Evolutionary conservation across 2,888 invertebrate species (phyloP).

Genomic region (Torymus aiolomorphi): DNA sequence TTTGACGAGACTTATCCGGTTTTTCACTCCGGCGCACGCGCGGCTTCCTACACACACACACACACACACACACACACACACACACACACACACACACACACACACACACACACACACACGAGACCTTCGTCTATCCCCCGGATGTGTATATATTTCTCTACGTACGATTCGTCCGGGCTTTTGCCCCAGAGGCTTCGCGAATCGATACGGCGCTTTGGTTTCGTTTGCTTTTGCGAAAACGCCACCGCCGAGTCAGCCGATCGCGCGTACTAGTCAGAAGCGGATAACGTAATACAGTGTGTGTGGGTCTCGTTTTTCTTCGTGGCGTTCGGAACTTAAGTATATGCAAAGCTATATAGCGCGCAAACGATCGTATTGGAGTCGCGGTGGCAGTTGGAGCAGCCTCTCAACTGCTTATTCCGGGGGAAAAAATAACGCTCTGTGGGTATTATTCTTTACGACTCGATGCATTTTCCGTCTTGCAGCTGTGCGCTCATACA

Average conservation of each 20-base stretch:
- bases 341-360: too few species aligned
- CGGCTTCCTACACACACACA: neutral
- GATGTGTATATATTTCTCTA: too few species aligned
- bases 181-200: conserved; percentile 46
- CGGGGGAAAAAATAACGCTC: neutral
- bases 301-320: neutral
- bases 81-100: neutral
- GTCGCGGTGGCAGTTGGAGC: neutral
- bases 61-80: neutral
- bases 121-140: too few species aligned
- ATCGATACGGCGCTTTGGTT: conserved; percentile 42
- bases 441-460: neutral
- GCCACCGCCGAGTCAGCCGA: neutral
- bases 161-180: neutral
- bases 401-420: conserved; percentile 12
- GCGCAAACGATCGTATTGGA: neutral
- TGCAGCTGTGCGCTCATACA: neutral
- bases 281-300: neutral
- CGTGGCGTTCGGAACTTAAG: too few species aligned
- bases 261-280: neutral
- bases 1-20: neutral
- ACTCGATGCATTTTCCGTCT: neutral
- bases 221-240: conserved; percentile 19
- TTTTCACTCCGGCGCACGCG: too few species aligned
- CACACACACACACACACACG: neutral